Evolutionary conservation across 2,888 invertebrate species (phyloP), one percentile per base, ranked within the genome.

Genomic region (Asteroscopus sphinx): DNA sequence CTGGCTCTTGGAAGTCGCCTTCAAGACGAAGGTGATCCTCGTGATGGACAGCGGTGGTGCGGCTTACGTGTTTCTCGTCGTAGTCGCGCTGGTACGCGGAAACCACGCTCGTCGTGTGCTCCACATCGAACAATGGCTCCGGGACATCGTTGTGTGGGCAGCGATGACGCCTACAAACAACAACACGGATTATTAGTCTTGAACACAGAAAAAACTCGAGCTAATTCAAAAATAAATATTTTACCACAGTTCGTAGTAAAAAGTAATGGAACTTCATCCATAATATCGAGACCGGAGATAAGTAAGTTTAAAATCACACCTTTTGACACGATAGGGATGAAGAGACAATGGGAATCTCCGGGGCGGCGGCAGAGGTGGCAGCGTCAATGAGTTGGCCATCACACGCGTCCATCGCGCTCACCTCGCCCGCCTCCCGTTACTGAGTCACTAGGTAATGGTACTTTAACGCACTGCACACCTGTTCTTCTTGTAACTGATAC

Each of bases 121-220:
- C 93, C 91, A 94, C 94, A 91, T 93, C 94, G 90, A 94, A 94
- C 91, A 94, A 93, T 91, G 94, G 94, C 92, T 94, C 94, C 86
- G 93, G 94, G 91, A 95, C 93, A 87, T 95, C 95, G 82, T 95
- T 96, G 91, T 97, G 97, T 74, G 97, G 96, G 91, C 98, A 98
- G 81, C 97, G 96, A 92, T 98, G 98, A 76, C 97, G 97, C 87
- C 98, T 98, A 90, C 0, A 75, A 78, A 51, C 16, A 58, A 51
- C 30, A 6, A 42, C 9, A 37, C 11, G 8, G 1, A 36, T 48
- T 15, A 2, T 61, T 9, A 66, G 16, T 25, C 15, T n/a, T 6
- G 12, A 9, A 1, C 26, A 17, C 6, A 32, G 1, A 32, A 32
- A 21, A 25, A 13, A 16, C 25, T 21, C 28, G 28, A 28, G 28